These are phyloP conservation scores for Heterodera carotae DNA, from an alignment of 1,140 invertebrate species.

Conservation along the genomic window DNA sequence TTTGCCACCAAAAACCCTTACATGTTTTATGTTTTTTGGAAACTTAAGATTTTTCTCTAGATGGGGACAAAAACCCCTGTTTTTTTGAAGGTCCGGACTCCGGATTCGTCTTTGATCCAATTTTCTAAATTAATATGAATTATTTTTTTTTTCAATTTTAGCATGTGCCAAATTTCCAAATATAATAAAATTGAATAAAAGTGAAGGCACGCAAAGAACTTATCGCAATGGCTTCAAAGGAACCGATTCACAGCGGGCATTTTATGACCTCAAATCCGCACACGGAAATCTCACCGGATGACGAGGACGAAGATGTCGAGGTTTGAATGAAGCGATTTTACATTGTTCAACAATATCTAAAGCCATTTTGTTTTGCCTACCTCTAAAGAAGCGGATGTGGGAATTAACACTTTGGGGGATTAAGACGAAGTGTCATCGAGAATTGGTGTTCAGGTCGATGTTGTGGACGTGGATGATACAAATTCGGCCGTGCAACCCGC, in stretches of 20 bases:
- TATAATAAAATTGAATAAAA: constrained; percentile 12
- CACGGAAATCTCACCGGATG: constrained; percentile 54
- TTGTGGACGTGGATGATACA: constrained; percentile 59
- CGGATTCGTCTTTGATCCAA: no score
- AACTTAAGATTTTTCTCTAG: no score
- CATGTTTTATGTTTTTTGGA: no score
- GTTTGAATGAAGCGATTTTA: constrained; percentile 16
- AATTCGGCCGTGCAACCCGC: constrained; percentile 19
- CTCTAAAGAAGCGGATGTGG: no score
- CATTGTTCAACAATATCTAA: neutral
- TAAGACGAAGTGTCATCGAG: no score
- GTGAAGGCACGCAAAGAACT: neutral
- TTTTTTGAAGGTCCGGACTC: no score
- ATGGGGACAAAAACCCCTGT: no score
- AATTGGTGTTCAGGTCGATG: constrained; percentile 59
- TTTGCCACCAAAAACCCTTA: no score
- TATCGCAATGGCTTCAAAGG: constrained; percentile 43
- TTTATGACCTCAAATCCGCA: constrained; percentile 66
- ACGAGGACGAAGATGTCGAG: constrained; percentile 65
- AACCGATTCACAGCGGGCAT: constrained; percentile 65
- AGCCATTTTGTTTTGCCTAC: no score
- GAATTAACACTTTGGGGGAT: no score
- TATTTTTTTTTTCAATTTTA: constrained; percentile 7
- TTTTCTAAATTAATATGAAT: no score
- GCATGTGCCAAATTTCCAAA: constrained; percentile 2